A percentile compares a stretch with the other conserved stretches of the same genome.
These are phyloP conservation scores for Parauchenoglanis punctatus DNA, from an alignment of 2,797 vertebrate species.

Conservation along the genomic window DNA sequence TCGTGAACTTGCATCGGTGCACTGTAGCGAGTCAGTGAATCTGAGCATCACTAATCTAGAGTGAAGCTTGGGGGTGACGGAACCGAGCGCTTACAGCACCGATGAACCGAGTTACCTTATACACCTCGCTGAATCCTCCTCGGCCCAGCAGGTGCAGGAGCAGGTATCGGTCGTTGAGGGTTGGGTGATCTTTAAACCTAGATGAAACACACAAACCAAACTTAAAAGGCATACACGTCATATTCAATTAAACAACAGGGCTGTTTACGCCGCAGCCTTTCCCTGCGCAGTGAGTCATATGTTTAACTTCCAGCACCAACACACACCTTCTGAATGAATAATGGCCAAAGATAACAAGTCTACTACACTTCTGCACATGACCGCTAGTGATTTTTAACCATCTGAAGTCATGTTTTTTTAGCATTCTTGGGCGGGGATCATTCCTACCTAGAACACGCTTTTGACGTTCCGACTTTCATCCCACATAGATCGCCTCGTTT, in stretches of 20 bases:
- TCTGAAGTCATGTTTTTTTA: no score
- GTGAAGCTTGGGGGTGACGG: background rate
- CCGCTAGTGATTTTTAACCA: no score
- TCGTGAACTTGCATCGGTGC: no score
- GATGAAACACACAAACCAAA: slow-evolving; percentile 6
- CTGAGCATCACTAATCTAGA: background rate
- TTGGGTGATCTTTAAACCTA: slow-evolving; percentile 99
- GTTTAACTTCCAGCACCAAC: background rate
- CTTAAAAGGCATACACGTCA: background rate
- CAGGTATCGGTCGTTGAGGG: slow-evolving; percentile 96
- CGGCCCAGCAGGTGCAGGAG: slow-evolving; percentile 96
- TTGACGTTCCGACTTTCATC: background rate
- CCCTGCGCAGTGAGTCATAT: no score
- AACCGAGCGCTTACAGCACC: background rate
- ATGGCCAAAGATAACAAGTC: background rate
- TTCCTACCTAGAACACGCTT: no score
- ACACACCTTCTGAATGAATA: background rate
- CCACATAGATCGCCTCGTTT: background rate
- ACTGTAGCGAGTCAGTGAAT: no score
- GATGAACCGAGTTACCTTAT: slow-evolving; percentile 79
- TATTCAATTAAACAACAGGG: no score
- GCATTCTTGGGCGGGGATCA: no score
- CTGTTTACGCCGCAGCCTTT: no score
- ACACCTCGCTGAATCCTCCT: slow-evolving; percentile 99
- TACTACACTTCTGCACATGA: background rate